Evolutionary conservation across 2,113 vertebrate genomes (phyloP), one percentile per base, ranked within the genome.

Genomic region (Gila orcuttii): DNA sequence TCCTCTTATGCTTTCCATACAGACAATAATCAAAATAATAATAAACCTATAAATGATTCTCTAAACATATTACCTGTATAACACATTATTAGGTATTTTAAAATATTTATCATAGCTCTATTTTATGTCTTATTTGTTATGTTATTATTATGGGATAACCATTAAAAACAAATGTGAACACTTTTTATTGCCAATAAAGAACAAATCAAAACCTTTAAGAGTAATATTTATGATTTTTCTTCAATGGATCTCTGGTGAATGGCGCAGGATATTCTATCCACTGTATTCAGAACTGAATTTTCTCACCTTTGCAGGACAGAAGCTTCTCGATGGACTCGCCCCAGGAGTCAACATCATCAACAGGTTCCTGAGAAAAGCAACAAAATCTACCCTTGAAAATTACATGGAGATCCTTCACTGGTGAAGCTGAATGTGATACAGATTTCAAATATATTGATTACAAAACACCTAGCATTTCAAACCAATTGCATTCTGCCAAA

Each of bases 341-440:
- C 96, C 97, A 98, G 25, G 92, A 91, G 91, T 94, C 91, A 89
- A 92, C 87, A 88, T 97, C 96, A 52, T 89, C 94, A 52, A 94
- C 4, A 0, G 95, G 86, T 89, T 96, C 96, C 93, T 97, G 98
- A 94, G 95, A 91, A 93, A 98, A 97, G 96, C 96, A 98, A 93
- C 94, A 95, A 92, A 96, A 97, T 91, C 96, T 97, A 91, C 92
- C 95, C 97, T 96, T 98, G 97, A 98, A 96, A 97, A 96, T 95
- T 97, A 93, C 93, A 96, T 95, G 91, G 89, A 93, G 94, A 94
- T 94, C 94, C 95, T 95, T 96, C 91, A 93, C 93, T 91, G 88
- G 85, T 87, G 75, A 86, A 89, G 84, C 88, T 82, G 81, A 86
- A 86, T 90, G 78, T 50, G 59, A 45, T 77, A 55, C 76, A 60